A percentile compares a stretch with the other conserved stretches of the same genome.
Evolutionary conservation across 2,888 invertebrate genomes (phyloP).

Genomic region (Lampropteryx suffumata): DNA sequence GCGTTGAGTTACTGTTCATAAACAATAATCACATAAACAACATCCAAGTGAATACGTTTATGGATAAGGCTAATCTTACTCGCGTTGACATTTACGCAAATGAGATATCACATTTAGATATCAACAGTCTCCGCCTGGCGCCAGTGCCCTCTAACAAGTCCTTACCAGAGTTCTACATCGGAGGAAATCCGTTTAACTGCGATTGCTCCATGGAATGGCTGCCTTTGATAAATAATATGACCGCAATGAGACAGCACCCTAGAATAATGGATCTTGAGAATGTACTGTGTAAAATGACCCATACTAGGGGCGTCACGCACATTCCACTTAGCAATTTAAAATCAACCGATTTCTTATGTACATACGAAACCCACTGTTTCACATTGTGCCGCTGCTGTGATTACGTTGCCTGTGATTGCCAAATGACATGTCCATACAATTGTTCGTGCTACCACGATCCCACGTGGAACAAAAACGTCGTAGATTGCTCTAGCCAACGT

Average conservation of each 20-base stretch:
- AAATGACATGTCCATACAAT: slow-evolving; percentile 96
- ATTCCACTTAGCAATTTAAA: slow-evolving; percentile 89
- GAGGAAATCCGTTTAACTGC: slow-evolving; percentile 96
- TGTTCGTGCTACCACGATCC: slow-evolving; percentile 98
- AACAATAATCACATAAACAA: slow-evolving; percentile 94
- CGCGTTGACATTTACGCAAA: slow-evolving; percentile 96
- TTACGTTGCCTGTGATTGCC: slow-evolving; percentile 97
- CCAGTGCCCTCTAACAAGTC: slow-evolving; percentile 88
- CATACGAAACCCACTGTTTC: slow-evolving; percentile 96
- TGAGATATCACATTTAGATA: slow-evolving; percentile 91
- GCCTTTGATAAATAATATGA: slow-evolving; percentile 94
- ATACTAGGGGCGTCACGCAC: slow-evolving; percentile 90
- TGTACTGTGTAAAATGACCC: slow-evolving; percentile 93
- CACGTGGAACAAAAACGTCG: slow-evolving; percentile 95
- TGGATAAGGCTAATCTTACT: slow-evolving; percentile 91
- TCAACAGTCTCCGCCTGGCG: slow-evolving; percentile 90
- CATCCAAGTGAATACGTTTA: slow-evolving; percentile 92
- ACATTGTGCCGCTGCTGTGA: slow-evolving; percentile 97
- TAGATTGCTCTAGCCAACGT: slow-evolving; percentile 92
- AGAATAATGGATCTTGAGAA: slow-evolving; percentile 94
- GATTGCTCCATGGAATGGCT: slow-evolving; percentile 98
- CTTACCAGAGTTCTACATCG: slow-evolving; percentile 94
- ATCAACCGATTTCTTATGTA: slow-evolving; percentile 93
- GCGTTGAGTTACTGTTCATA: slow-evolving; percentile 92
- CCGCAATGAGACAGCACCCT: slow-evolving; percentile 91